These are phyloP conservation scores for Drosophila peninsularis DNA, from an alignment of 2,888 invertebrate genomes.

Conservation along the genomic window DNA sequence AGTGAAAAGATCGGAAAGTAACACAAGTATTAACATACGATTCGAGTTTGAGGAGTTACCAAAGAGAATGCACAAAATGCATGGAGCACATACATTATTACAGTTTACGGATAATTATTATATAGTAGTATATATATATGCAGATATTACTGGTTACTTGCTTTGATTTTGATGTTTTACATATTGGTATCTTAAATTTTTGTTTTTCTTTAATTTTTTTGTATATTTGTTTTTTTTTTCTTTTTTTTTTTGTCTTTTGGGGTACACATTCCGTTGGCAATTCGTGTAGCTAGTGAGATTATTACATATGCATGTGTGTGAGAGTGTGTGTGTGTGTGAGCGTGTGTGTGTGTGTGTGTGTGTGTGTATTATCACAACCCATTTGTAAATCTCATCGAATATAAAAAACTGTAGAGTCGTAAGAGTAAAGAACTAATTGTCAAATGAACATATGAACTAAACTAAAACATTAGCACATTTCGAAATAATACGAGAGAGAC, in stretches of 20 bases:
- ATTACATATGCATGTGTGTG: constrained; percentile 46
- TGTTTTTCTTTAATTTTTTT: background rate
- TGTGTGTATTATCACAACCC: constrained; percentile 38
- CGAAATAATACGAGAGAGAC: constrained; percentile 64
- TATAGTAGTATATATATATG: constrained; percentile 28
- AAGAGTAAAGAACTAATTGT: constrained; percentile 40
- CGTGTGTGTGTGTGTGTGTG: constrained; percentile 10
- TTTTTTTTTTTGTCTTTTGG: constrained; percentile 19
- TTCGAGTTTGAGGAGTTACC: constrained; percentile 31
- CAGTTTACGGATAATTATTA: constrained; percentile 48
- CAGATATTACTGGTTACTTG: constrained; percentile 61
- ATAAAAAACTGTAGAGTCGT: constrained; percentile 21
- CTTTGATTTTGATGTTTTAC: constrained; percentile 73
- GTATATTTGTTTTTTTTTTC: background rate
- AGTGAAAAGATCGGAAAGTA: constrained; percentile 14
- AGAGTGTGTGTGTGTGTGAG: constrained; percentile 3
- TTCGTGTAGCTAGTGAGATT: constrained; percentile 36
- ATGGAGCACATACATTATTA: constrained; percentile 62
- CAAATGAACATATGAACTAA: constrained; percentile 60
- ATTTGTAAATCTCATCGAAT: constrained; percentile 57
- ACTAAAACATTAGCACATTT: constrained; percentile 59
- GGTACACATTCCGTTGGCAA: constrained; percentile 64
- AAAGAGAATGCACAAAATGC: constrained; percentile 76
- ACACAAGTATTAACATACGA: constrained; percentile 29
- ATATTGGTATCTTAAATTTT: constrained; percentile 36